Conservation (phyloP, 92 coral and sea anemone genomes). For the Heteractis magnifica region DNA sequence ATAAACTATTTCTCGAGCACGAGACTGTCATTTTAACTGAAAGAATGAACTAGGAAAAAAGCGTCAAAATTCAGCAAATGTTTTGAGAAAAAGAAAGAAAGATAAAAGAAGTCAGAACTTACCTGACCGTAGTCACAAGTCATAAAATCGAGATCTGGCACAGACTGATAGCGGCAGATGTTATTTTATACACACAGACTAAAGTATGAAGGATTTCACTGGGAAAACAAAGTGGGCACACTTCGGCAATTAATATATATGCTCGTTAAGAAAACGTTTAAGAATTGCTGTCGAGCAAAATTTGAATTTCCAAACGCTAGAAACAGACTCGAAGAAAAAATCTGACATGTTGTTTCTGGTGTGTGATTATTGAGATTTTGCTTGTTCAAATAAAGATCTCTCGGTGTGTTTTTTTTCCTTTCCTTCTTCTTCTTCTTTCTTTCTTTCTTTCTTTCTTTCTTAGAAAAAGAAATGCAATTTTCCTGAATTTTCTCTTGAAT, state of each 20-base stretch:
- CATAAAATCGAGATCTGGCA: background rate
- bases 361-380: background rate
- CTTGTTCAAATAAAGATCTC: background rate
- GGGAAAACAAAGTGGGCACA: background rate
- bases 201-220: background rate
- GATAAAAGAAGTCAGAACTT: background rate
- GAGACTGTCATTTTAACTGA: too few species aligned
- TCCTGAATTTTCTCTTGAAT: background rate
- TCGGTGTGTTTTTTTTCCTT: background rate
- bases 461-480: too few species aligned
- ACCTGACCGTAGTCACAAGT: background rate
- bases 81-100: background rate
- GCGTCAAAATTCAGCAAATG: too few species aligned
- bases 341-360: background rate
- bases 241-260: background rate
- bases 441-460: too few species aligned
- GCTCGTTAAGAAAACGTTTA: slow-evolving; percentile 6
- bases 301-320: background rate
- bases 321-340: background rate
- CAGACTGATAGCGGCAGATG: slow-evolving; percentile 6
- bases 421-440: too few species aligned
- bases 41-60: background rate
- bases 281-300: background rate
- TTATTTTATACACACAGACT: background rate
- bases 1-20: background rate